phyloP scores from a whole-genome alignment of 1,140 invertebrate species.

The Drosophila busckii region DNA sequence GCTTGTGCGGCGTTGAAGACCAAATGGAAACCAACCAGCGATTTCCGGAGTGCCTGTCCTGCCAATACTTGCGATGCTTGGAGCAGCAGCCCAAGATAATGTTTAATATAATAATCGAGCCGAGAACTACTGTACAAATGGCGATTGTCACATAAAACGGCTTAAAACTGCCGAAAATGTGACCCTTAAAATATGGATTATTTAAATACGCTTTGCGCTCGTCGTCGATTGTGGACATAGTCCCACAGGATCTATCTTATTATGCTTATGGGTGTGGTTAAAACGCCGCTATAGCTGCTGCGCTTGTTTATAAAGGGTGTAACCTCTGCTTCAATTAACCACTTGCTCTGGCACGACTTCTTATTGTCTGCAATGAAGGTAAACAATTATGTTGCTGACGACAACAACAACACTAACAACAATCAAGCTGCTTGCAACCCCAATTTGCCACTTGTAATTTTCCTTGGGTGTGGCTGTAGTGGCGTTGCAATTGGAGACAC shows the following conservation, averaged over 20 bases:
- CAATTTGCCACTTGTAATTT: conserved; percentile 14
- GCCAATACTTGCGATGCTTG: conserved; percentile 88
- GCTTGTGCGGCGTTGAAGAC: conserved; percentile 89
- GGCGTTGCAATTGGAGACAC: conserved; percentile 4
- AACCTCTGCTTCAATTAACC: conserved; percentile 16
- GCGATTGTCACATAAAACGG: conserved; percentile 89
- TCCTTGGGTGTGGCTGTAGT: conserved; percentile 59
- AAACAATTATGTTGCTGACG: conserved; percentile 14
- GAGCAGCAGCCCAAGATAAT: conserved; percentile 89
- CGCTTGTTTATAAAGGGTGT: conserved; percentile 11
- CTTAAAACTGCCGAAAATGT: conserved; percentile 84
- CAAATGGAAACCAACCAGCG: conserved; percentile 90
- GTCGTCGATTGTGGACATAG: conserved; percentile 83
- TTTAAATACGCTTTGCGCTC: conserved; percentile 84
- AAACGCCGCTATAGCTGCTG: conserved; percentile 29
- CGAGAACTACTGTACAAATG: conserved; percentile 86
- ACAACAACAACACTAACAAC: conserved; percentile 20
- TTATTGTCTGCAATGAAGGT: conserved; percentile 34
- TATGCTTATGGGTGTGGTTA: conserved; percentile 18
- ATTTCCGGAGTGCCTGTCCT: conserved; percentile 89
- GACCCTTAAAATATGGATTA: conserved; percentile 83
- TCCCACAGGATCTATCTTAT: conserved; percentile 31
- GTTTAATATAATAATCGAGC: conserved; percentile 86
- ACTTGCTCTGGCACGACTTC: conserved; percentile 18
- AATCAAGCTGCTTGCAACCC: conserved; percentile 24